phyloP scores from a whole-genome alignment of 1,140 invertebrate genomes.

The Pogonognathellus flavescens region DNA sequence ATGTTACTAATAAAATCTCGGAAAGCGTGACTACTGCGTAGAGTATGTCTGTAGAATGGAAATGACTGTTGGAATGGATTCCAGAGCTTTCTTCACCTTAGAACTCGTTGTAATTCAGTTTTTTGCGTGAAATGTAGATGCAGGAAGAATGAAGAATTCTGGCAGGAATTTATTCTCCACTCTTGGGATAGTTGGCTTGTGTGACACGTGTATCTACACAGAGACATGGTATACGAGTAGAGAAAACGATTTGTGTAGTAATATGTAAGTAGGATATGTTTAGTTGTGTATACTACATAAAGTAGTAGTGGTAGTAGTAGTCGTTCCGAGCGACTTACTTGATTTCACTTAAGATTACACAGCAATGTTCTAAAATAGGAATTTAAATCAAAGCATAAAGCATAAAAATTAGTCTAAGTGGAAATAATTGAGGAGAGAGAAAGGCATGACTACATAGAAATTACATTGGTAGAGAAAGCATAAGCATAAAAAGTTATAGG shows the following conservation, averaged over 20 bases:
- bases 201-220: conserved; percentile 32
- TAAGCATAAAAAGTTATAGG: conserved; percentile 47
- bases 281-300: neutral
- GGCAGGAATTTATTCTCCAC: conserved; percentile 40
- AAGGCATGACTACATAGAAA: conserved; percentile 33
- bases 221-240: conserved; percentile 9
- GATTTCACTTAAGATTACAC: conserved; percentile 47
- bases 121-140: conserved; percentile 39
- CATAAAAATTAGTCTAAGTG: conserved; percentile 50
- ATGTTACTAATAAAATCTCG: too few species aligned
- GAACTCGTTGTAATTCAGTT: conserved; percentile 47
- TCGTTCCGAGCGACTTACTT: conserved; percentile 16
- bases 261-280: conserved; percentile 1
- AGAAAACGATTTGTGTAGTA: conserved; percentile 15
- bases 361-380: conserved; percentile 40
- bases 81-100: conserved; percentile 46
- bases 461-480: conserved; percentile 29
- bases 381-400: conserved; percentile 48
- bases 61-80: neutral
- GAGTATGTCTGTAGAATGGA: too few species aligned
- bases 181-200: conserved; percentile 41
- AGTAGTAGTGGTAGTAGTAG: neutral
- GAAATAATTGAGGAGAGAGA: conserved; percentile 48
- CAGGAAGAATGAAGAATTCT: conserved; percentile 46
- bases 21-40: too few species aligned